Conservation (phyloP, 2,113 vertebrate species). For the Alexandromys fortis region DNA sequence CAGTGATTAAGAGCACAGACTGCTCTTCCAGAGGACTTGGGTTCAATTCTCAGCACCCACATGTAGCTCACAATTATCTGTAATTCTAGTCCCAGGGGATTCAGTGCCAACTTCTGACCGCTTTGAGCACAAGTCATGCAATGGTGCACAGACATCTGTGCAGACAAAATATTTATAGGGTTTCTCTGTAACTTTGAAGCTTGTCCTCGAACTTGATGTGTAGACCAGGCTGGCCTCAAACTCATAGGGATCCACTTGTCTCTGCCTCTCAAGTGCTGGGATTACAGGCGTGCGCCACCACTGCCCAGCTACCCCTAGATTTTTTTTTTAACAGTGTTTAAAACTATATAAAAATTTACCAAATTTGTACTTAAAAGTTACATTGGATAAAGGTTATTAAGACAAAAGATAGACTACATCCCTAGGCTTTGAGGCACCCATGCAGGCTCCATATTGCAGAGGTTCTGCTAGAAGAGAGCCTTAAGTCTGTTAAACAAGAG, state of each 20-base stretch:
- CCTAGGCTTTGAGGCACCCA: neutral
- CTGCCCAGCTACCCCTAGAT: too few species aligned
- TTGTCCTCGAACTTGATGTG: too few species aligned
- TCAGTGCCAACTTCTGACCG: neutral
- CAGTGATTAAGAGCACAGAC: neutral
- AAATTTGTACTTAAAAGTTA: neutral
- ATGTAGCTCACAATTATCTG: neutral
- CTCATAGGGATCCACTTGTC: too few species aligned
- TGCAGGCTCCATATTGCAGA: neutral
- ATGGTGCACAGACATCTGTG: neutral
- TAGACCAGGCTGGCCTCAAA: too few species aligned
- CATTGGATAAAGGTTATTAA: neutral
- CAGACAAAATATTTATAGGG: neutral
- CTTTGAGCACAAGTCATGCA: neutral
- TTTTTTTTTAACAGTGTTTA: neutral
- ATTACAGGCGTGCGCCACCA: too few species aligned
- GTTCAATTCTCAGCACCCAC: neutral
- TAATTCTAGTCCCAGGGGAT: neutral
- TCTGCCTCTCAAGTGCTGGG: too few species aligned
- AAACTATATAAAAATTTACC: conserved; percentile 14
- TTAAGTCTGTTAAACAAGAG: neutral
- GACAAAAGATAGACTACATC: neutral
- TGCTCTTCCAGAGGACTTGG: neutral
- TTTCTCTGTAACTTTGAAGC: too few species aligned
- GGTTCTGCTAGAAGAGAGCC: neutral